Evolutionary conservation across 2,113 vertebrate species (phyloP).

Genomic region (Oreochromis tanganicae): DNA sequence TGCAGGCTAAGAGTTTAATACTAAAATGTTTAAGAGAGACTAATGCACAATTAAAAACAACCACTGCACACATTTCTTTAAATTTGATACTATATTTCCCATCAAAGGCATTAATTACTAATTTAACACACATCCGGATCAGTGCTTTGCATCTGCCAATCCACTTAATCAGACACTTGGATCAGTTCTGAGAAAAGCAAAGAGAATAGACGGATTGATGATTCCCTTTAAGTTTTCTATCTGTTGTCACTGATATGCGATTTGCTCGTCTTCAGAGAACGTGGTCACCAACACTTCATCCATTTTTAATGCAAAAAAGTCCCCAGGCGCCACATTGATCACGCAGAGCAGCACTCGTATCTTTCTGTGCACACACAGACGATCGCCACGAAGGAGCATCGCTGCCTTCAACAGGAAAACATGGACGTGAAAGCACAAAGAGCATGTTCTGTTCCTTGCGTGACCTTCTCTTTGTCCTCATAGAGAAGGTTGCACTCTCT

Average conservation of each 20-base stretch:
- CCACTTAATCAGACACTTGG: background rate
- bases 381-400: background rate
- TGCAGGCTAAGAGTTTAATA: background rate
- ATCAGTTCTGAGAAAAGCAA: background rate
- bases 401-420: background rate
- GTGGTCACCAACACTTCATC: background rate
- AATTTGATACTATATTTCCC: background rate
- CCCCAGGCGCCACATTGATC: background rate
- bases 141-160: background rate
- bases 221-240: background rate
- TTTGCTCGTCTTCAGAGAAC: background rate
- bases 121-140: background rate
- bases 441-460: background rate
- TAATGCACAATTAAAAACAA: background rate
- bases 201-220: background rate
- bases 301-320: background rate
- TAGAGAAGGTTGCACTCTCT: slow-evolving; percentile 36
- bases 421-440: slow-evolving; percentile 11
- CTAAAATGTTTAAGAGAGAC: background rate
- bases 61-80: background rate
- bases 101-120: background rate
- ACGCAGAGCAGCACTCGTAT: background rate
- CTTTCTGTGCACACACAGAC: background rate
- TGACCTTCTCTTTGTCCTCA: background rate
- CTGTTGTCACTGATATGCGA: background rate